Base-by-base conservation (phyloP, 1,140 invertebrate species). In the Zaprionus ornatus region DNA sequence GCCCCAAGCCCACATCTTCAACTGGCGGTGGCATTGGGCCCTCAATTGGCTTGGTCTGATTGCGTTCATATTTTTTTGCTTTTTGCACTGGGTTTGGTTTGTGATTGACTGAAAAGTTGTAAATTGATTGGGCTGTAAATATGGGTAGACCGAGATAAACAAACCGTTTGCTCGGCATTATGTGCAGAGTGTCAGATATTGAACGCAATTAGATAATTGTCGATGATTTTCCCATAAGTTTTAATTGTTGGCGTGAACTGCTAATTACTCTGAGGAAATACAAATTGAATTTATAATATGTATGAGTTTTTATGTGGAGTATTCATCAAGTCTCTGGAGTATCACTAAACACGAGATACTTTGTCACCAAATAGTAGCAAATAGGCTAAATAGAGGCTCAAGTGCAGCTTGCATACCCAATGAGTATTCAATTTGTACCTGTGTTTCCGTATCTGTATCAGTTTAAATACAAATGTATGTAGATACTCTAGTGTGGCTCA, bases 31-130 rank as follows among this genome's bases (percentile, higher is more conserved):
- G 37, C 74, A 73, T 29, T 67, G 55, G 17, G 62, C 66, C 78
- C 69, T 67, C 83, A 86, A 86, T 83, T 86, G 83, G 80, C 77
- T 57, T 70, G 80, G 69, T 78, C 77, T 87, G 85, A 90, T 84
- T 87, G 84, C 63, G 85, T 70, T 75, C 57, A 85, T 85, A 71
- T 50, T 63, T 40, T 32, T 52, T 50, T 32, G 35, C 17, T 21
- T 48, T 59, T 77, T 77, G 55, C 56, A 75, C 74, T 73, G 69
- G 79, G 77, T 67, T 87, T 70, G 84, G 67, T 72, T 88, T 75
- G 60, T 74, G 84, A 88, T 84, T 84, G 84, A 84, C 68, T 84
- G 85, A 81, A 83, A 83, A 78, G 77, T 84, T 83, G 69, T 84
- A 79, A 85, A 90, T 90, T 88, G 85, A 84, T 82, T 90, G 70